Evolutionary conservation across 2,113 vertebrate genomes (phyloP).

Genomic region (Hippolais icterina): DNA sequence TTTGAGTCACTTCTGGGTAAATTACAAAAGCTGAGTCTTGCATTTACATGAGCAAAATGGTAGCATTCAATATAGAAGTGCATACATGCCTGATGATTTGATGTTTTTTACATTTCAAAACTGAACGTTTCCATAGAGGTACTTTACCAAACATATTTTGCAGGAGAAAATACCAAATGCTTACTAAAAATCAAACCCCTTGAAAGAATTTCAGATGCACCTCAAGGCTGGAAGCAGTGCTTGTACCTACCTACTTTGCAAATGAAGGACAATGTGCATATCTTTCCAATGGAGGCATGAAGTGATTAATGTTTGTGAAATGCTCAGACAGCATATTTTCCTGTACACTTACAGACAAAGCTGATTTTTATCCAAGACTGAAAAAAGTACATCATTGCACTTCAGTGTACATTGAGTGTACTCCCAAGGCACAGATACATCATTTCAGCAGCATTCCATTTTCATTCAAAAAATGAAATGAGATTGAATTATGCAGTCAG

Average conservation of each 20-base stretch:
- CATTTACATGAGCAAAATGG: not conserved
- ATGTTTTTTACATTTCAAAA: not conserved
- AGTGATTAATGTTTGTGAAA: not conserved
- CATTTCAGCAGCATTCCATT: not conserved
- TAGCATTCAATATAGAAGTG: not conserved
- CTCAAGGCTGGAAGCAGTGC: not conserved
- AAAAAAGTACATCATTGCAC: not conserved
- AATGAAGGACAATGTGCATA: not conserved
- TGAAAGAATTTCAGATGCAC: not conserved
- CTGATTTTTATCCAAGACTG: not conserved
- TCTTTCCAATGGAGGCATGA: not conserved
- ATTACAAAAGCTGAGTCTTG: not conserved
- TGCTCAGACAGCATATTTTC: not conserved
- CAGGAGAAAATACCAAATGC: not conserved
- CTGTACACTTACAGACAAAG: not conserved
- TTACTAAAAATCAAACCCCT: not conserved
- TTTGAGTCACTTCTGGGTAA: not conserved
- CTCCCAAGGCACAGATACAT: not conserved
- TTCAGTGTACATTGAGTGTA: not conserved
- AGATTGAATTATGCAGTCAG: slow-evolving; percentile 5
- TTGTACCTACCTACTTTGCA: not conserved
- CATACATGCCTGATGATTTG: not conserved
- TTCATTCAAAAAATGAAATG: not conserved
- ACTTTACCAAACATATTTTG: not conserved
- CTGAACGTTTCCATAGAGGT: not conserved